These are phyloP conservation scores for Drosophila eugracilis DNA, from an alignment of 1,140 invertebrate genomes.

Conservation along the genomic window DNA sequence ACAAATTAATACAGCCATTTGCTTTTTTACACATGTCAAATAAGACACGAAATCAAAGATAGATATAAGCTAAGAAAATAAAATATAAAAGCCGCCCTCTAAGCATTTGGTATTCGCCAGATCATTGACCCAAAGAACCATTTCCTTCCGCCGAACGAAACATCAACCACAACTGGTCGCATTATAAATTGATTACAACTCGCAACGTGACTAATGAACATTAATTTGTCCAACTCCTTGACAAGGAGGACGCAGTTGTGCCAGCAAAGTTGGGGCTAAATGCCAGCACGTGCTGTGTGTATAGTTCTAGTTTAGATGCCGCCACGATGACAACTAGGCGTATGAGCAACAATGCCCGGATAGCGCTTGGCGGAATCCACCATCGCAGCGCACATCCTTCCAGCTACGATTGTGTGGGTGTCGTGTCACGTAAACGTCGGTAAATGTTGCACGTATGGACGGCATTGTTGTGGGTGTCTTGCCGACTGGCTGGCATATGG, in stretches of 20 bases:
- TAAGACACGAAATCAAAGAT: too few species aligned
- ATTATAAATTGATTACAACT: slow-evolving; percentile 77
- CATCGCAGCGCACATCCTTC: slow-evolving; percentile 6
- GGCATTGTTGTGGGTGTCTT: slow-evolving; percentile 34
- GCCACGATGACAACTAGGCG: slow-evolving; percentile 51
- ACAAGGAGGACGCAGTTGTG: slow-evolving; percentile 49
- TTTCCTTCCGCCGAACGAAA: slow-evolving; percentile 18
- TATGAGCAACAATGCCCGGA: slow-evolving; percentile 49
- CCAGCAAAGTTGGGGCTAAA: slow-evolving; percentile 57
- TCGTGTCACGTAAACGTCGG: slow-evolving; percentile 70
- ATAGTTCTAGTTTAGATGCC: slow-evolving; percentile 45
- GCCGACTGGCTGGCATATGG: slow-evolving; percentile 22
- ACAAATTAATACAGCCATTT: too few species aligned
- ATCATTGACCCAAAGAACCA: slow-evolving; percentile 20
- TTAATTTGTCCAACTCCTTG: slow-evolving; percentile 74
- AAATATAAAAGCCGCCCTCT: not conserved
- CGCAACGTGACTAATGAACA: slow-evolving; percentile 78
- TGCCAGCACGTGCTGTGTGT: slow-evolving; percentile 58
- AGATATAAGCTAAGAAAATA: too few species aligned
- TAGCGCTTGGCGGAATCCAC: slow-evolving; percentile 6
- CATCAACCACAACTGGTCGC: slow-evolving; percentile 73
- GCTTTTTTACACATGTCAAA: too few species aligned
- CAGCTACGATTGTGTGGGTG: slow-evolving; percentile 41
- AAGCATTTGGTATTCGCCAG: not conserved
- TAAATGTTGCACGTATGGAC: slow-evolving; percentile 69